Conservation (phyloP, 2,888 invertebrate species). For the Octonoba sinensis region DNA sequence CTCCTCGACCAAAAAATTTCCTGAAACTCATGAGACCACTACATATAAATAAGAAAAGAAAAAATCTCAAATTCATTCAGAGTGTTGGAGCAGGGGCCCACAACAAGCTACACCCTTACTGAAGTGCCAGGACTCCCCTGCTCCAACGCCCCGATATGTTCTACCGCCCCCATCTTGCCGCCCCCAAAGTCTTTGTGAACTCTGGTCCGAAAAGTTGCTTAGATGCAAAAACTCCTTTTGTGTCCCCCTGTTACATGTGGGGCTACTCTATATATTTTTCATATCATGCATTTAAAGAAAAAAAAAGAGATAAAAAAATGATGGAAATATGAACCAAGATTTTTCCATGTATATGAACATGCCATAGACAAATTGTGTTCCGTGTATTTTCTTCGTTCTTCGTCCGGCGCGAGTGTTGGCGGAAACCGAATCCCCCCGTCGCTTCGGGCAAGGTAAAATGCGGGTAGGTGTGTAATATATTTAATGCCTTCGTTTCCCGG, state of each 20-base stretch:
- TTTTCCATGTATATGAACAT: slow-evolving; percentile 54
- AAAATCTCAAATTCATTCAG: not conserved
- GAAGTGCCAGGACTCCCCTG: slow-evolving; percentile 63
- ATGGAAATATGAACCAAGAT: slow-evolving; percentile 24
- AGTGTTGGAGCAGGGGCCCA: slow-evolving; percentile 40
- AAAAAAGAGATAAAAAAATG: no score
- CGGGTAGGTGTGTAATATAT: slow-evolving; percentile 65
- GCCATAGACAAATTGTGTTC: slow-evolving; percentile 53
- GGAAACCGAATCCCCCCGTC: not conserved
- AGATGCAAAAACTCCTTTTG: slow-evolving; percentile 39
- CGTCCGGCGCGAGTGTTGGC: slow-evolving; percentile 13
- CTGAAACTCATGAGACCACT: no score
- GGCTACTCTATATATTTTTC: slow-evolving; percentile 62
- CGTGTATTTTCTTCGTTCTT: slow-evolving; percentile 51
- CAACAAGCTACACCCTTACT: slow-evolving; percentile 64
- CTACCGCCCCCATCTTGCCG: slow-evolving; percentile 4
- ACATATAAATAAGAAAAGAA: not conserved
- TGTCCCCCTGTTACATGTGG: slow-evolving; percentile 18
- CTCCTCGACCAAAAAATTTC: not conserved
- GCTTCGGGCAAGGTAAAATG: slow-evolving; percentile 43
- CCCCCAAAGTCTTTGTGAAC: slow-evolving; percentile 39
- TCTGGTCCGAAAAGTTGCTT: slow-evolving; percentile 62
- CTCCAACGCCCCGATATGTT: slow-evolving; percentile 10
- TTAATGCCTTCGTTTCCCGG: slow-evolving; percentile 52
- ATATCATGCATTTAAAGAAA: slow-evolving; percentile 63